Base-by-base conservation (phyloP, 2,888 invertebrate species). In the Synanthedon myopaeformis region DNA sequence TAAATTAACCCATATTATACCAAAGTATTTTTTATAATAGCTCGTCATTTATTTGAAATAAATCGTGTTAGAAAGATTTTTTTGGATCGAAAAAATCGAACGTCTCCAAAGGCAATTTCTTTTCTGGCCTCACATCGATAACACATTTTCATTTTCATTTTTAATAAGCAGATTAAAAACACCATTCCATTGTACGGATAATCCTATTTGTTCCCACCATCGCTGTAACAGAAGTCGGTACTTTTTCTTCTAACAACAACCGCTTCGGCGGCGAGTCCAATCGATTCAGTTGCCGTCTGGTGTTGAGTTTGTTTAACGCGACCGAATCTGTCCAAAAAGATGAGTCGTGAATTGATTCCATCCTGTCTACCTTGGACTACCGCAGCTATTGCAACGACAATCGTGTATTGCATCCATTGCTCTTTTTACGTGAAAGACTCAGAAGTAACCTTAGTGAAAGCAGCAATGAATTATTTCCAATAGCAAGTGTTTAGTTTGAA, bases 281-380 rank as follows among this genome's bases (percentile, higher is more conserved):
- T 86, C 72, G 85, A 86, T 86, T 83, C 69, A 66, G 59, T 60
- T 66, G 66, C 70, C 69, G 65, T 70, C 68, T 67, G 35, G 70
- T 68, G 74, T 71, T 66, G 68, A 76, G 82, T 86, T 86, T 84
- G 82, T 83, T 86, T 85, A 86, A 73, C 69, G 61, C 74, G 71
- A 69, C 72, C 76, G 75, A 74, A 77, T 70, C 78, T 65, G 59
- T 41, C 76, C 74, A 87, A 86, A 86, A 86, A 79, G 82, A 83
- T 63, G 66, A 85, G 65, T 79, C 74, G 73, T 75, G 80, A 73
- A 84, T 81, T 82, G 76, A 80, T 81, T 80, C 79, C 73, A 69
- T 60, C 62, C 58, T 61, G n/a, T 55, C 59, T 57, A 60, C 60
- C 55, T 58, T 51, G 14, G 4, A 45, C 13, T 13, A 45, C 45